Base-by-base conservation (phyloP, 1,140 invertebrate genomes). In the Plodia interpunctella region DNA sequence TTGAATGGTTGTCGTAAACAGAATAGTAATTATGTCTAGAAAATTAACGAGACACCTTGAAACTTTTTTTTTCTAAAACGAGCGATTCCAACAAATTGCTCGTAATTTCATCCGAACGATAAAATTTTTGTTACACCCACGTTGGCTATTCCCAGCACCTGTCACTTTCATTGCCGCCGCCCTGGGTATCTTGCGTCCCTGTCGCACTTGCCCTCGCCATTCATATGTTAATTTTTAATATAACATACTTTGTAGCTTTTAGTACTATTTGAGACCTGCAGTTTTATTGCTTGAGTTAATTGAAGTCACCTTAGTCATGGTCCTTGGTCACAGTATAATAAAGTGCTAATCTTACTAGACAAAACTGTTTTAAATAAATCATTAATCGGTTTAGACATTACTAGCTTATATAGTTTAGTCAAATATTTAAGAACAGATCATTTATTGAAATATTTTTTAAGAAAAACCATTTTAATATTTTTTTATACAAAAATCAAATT, bases 61-160 rank as follows among this genome's bases (percentile, higher is more conserved):
- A 25, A n/a, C n/a, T n/a, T 15, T 13, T 21, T 21, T 53, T 53
- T 21, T 53, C 19, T 53, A 53, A 53, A 53, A 70, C 62, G 65
- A 72, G 65, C 61, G 67, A 68, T 71, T 64, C 63, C 61, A 58
- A 15, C 59, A 67, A 73, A 78, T 70, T 59, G 66, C 66, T 61
- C 66, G 77, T 80, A 71, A 79, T 62, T 76, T 74, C 70, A 60
- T 62, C n/a, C 58, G 54, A 35, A 66, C 68, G 67, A 73, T 77
- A 76, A 80, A 77, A 72, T 62, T 74, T 74, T 72, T 75, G 68
- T 69, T 72, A 69, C 60, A 65, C 51, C 58, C 69, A 53, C 62
- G 65, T 57, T 65, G 52, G 49, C 71, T 66, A 59, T 78, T 68
- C 49, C 35, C 50, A 56, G 57, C 78, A 80, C 72, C 78, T 78